A percentile compares a stretch with the other conserved stretches of the same genome.
Conservation (phyloP, 92 coral and sea anemone species). For the Bergia sp. region DNA sequence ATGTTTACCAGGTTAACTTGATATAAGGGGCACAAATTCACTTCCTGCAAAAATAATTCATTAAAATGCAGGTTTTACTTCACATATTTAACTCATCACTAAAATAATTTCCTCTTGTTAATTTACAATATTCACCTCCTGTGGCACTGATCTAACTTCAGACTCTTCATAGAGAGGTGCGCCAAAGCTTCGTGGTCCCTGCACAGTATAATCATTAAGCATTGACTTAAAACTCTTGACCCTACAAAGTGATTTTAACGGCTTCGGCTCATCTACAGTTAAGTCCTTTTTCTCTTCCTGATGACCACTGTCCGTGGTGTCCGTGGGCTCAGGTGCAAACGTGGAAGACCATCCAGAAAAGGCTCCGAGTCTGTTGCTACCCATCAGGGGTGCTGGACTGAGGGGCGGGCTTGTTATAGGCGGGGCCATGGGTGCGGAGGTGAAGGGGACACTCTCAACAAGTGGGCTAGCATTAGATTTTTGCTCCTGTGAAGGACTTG, state of each 20-base stretch:
- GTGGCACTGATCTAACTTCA: slow-evolving; percentile 1
- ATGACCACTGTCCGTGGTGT: slow-evolving; percentile 32
- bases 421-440: slow-evolving; percentile 7
- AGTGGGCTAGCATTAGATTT: neutral
- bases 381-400: slow-evolving; percentile 76
- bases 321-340: slow-evolving; percentile 71
- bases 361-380: slow-evolving; percentile 93
- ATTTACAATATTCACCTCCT: neutral
- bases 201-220: slow-evolving; percentile 80
- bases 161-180: slow-evolving; percentile 64
- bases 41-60: slow-evolving; percentile 29
- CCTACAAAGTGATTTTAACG: slow-evolving; percentile 26
- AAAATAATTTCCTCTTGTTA: neutral
- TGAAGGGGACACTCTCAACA: neutral
- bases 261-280: slow-evolving; percentile 20
- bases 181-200: slow-evolving; percentile 76
- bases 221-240: slow-evolving; percentile 82
- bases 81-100: no score
- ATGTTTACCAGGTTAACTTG: neutral
- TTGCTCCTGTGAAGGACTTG: neutral
- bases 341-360: slow-evolving; percentile 94
- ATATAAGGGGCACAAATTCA: no score
- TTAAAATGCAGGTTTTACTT: no score
- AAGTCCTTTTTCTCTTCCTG: neutral
- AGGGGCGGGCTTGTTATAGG: slow-evolving; percentile 43